Conservation (phyloP, 2,797 vertebrate genomes). For the Coluber constrictor region DNA sequence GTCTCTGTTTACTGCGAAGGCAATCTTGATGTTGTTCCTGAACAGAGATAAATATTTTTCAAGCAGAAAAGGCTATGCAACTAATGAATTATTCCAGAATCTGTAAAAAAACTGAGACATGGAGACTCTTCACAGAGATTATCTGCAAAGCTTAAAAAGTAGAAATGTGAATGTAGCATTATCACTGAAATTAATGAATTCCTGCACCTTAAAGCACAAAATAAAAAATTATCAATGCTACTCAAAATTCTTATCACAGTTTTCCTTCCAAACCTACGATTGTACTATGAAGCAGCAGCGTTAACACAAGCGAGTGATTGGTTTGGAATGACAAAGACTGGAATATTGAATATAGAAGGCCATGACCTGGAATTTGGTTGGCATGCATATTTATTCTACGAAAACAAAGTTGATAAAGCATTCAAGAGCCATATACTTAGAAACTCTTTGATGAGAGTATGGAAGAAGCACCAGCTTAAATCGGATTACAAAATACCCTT, state of each 20-base stretch:
- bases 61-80: background rate
- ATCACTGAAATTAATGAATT: background rate
- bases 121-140: background rate
- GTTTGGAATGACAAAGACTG: too few species aligned
- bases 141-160: background rate
- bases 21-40: background rate
- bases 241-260: background rate
- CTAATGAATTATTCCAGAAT: background rate
- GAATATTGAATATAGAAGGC: too few species aligned
- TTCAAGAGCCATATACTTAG: too few species aligned
- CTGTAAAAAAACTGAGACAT: background rate
- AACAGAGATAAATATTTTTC: background rate
- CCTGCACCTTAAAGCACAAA: background rate
- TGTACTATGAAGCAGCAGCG: too few species aligned
- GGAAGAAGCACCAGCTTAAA: too few species aligned
- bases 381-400: too few species aligned
- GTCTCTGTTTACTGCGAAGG: background rate
- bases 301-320: too few species aligned
- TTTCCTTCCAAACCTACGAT: background rate
- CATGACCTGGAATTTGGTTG: too few species aligned
- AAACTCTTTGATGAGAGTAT: too few species aligned
- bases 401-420: too few species aligned
- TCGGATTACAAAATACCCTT: too few species aligned
- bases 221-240: background rate
- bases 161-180: background rate